phyloP scores from a whole-genome alignment of 2,113 vertebrate genomes.

The Tetrao urogallus region DNA sequence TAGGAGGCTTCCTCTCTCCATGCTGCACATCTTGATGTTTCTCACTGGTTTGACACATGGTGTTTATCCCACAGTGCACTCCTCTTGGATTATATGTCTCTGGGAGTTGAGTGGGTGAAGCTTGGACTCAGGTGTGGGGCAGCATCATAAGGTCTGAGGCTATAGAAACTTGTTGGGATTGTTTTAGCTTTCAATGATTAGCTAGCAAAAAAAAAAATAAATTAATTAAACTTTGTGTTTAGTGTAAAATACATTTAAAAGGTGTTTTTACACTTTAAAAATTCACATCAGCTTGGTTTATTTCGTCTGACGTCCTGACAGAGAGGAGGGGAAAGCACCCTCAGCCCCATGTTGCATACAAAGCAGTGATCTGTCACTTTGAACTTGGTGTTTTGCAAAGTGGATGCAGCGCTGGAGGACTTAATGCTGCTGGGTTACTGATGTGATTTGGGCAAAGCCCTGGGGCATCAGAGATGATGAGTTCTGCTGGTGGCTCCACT shows the following conservation, averaged over 20 bases:
- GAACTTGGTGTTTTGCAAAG: neutral
- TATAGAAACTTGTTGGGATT: neutral
- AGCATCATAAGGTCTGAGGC: neutral
- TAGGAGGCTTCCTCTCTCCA: neutral
- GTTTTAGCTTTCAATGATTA: neutral
- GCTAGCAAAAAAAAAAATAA: neutral
- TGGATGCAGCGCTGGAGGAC: neutral
- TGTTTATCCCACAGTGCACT: neutral
- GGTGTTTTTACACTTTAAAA: neutral
- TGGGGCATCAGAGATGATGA: neutral
- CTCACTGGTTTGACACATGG: rapidly evolving
- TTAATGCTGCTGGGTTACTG: neutral
- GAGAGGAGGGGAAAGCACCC: neutral
- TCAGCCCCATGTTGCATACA: rapidly evolving
- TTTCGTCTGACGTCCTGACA: neutral
- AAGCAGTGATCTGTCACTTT: neutral
- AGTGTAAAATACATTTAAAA: neutral
- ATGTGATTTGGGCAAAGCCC: neutral
- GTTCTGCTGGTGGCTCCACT: neutral
- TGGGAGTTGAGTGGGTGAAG: neutral
- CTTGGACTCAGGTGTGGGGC: neutral
- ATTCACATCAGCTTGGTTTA: neutral
- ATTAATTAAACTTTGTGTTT: neutral
- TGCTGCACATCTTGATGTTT: neutral
- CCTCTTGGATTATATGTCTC: conserved; percentile 32